Conservation (phyloP, 2,113 vertebrate species). For the Empidonax alnorum region DNA sequence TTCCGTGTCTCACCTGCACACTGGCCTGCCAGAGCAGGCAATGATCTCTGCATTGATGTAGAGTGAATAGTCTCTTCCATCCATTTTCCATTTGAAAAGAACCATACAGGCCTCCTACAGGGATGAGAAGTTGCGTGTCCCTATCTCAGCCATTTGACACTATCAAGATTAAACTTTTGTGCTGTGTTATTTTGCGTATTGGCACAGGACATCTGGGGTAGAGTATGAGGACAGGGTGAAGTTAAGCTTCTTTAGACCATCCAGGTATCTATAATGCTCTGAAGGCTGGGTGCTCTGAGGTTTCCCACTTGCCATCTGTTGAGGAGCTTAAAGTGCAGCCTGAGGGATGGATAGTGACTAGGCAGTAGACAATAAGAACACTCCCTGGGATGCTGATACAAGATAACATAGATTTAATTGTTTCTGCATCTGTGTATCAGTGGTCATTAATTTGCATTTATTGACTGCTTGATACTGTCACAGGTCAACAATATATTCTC, state of each 20-base stretch:
- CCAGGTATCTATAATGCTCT: neutral
- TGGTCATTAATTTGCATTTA: conserved; percentile 39
- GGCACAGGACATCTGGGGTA: neutral
- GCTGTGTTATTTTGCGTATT: neutral
- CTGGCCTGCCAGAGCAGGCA: neutral
- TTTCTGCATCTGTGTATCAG: neutral
- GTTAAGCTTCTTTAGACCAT: neutral
- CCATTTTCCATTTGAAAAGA: conserved; percentile 6
- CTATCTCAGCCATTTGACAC: neutral
- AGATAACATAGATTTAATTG: neutral
- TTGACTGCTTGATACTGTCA: conserved; percentile 24
- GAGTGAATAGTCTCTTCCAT: neutral
- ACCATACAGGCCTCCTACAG: neutral
- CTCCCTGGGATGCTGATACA: neutral
- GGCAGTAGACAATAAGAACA: neutral
- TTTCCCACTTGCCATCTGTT: neutral
- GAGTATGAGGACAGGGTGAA: neutral
- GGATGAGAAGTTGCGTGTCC: neutral
- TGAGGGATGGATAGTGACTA: neutral
- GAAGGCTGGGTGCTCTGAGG: neutral
- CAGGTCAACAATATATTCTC: conserved; percentile 35
- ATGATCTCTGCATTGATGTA: neutral
- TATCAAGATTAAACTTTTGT: neutral
- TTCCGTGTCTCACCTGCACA: neutral
- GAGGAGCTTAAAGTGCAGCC: neutral